Evolutionary conservation across 2,113 vertebrate genomes (phyloP), one percentile per base, ranked within the genome.

Genomic region (Pterocles orientalis): DNA sequence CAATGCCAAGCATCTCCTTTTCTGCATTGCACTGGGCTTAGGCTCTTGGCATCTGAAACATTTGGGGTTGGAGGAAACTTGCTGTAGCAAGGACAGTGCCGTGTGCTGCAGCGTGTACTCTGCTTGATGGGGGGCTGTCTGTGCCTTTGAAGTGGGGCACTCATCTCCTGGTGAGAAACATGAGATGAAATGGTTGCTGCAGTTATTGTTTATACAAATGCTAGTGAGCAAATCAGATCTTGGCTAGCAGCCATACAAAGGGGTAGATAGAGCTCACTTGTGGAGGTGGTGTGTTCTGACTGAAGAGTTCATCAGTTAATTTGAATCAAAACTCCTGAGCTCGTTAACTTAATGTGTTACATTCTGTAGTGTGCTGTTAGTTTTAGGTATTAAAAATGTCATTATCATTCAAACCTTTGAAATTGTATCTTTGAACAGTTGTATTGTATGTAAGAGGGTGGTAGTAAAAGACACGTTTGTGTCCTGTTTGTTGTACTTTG

Each of bases 1-100:
- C 33, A 47, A 33, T 84, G 79, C 28, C n/a, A n/a, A 41, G 24
- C 0, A 0, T 70, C 15, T 78, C 28, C 1, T 10, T 85, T 85
- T 64, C 43, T 76, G 9, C 9, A 4, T 11, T n/a, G 21, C 14
- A 8, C 45, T 23, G 8, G 28, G 16, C 8, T 50, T 80, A 36
- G 58, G 7, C 17, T 5, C 25, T 62, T 60, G 7, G 12, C 20
- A 5, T 28, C 13, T 88, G 14, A 72, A 93, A 39, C 1, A 0
- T 29, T 4, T 51, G 43, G 43, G 9, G 15, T 16, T 87, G 48
- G 39, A 65, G 68, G 45, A 80, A 68, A 61, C 19, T 2, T 25
- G 20, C 12, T 82, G 26, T 60, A 47, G 36, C 12, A 19, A 19
- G 43, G 19, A 9, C 19, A 19, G 1, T 7, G 36, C 36, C 14